Base-by-base conservation (phyloP, 1,140 invertebrate species). In the Drusus annulatus region DNA sequence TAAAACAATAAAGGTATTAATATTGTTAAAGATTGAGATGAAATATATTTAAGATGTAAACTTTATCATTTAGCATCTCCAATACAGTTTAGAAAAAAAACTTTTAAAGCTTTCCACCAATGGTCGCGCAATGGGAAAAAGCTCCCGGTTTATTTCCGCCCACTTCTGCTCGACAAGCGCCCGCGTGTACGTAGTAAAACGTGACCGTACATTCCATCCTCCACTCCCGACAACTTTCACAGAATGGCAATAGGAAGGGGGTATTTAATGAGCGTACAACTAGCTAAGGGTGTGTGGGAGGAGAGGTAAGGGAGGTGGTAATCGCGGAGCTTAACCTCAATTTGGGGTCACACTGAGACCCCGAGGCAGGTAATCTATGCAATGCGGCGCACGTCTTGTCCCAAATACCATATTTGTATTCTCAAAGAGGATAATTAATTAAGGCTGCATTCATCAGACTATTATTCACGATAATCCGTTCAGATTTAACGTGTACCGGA, bases 181-280 rank as follows among this genome's bases (percentile, higher is more conserved):
- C 13, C 21, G 16, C 23, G 31, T 16, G 10, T 36, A n/a, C 31
- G 21, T 36, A 63, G 75, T 62, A 50, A 62, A 76, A 76, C 75
- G 75, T 76, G 75, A 62, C 75, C 54, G 25, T n/a, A 58, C 75
- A 75, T 56, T 54, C 71, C 36, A 58, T 56, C 15, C 25, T 21
- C 71, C 28, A 52, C 50, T 62, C n/a, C 52, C 15, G 51, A 28
- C 54, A 45, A 23, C 25, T 45, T 54, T 58, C 73, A 79, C 73
- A 73, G 63, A 79, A 79, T 79, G 28, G 36, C 45, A 31, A 28
- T 28, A 28, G 25, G 25, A 5, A 31, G 52, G 60, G 68, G 17
- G 10, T 51, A 68, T 23, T 58, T 79, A 79, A 79, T 73, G 77
- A 79, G 63, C 65, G 77, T 69, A 79, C 71, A 79, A 73, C 77